Percentiles rank a stretch among this genome's conserved stretches.
Conservation (phyloP, 2,113 vertebrate genomes). For the Chrysochloris asiatica region DNA sequence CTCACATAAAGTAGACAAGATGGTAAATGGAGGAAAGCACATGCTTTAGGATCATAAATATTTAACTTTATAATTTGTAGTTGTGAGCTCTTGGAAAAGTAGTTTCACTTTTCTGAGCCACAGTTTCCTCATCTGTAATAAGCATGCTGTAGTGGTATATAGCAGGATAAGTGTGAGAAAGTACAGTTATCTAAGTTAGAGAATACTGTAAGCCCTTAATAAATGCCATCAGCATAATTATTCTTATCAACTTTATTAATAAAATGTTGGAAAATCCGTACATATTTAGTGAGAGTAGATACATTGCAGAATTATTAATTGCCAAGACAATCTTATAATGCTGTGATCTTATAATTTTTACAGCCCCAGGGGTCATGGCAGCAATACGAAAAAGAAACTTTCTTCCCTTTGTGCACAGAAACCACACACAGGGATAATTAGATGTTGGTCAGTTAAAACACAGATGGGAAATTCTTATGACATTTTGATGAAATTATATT, state of each 20-base stretch:
- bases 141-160: neutral
- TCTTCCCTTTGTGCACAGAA: constrained; percentile 57
- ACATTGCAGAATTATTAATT: constrained; percentile 61
- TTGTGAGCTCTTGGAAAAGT: neutral
- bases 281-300: neutral
- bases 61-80: neutral
- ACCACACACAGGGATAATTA: constrained; percentile 74
- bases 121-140: constrained; percentile 34
- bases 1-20: neutral
- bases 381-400: constrained; percentile 10
- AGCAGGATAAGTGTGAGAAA: constrained; percentile 8
- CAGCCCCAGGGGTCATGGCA: constrained; percentile 41
- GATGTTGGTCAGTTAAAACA: constrained; percentile 67
- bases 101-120: neutral
- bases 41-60: neutral
- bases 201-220: neutral
- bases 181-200: neutral
- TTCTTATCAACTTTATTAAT: constrained; percentile 57
- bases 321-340: constrained; percentile 36
- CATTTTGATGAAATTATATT: constrained; percentile 69
- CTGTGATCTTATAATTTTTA: constrained; percentile 49
- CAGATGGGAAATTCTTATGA: constrained; percentile 22
- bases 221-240: constrained; percentile 29
- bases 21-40: neutral
- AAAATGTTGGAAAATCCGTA: constrained; percentile 47